Evolutionary conservation across 2,113 vertebrate species (phyloP), one percentile per base, ranked within the genome.

Genomic region (Nettapus auritus): DNA sequence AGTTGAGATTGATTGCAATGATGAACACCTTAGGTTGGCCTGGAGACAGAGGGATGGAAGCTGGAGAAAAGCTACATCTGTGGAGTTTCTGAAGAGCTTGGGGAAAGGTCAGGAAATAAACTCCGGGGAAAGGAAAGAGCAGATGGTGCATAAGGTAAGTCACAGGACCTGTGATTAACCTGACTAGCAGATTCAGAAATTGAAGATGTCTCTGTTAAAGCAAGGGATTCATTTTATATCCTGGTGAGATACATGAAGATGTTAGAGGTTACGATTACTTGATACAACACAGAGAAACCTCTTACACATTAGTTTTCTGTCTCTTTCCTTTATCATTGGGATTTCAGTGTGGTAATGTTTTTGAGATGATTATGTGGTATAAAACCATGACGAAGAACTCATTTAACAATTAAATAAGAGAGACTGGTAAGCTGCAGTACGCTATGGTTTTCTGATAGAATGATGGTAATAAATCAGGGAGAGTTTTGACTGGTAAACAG

Each of bases 1-100:
- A 97, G 94, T 76, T 95, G 95, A 96, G 94, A 95, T 93, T 94
- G 95, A 97, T 96, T 78, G 67, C 84, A 90, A 29, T 71, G 84
- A 88, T 46, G 57, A 89, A 83, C 59, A 75, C 84, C 52, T 89
- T 60, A 7, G 34, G 62, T 96, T 44, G 52, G 80, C 46, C n/a
- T 53, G 52, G 91, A 85, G 81, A 74, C 40, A 89, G 42, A 52
- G 56, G 31, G 28, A 29, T 40, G 38, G 59, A 57, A 77, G 28
- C 34, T 79, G 82, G 48, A 44, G 59, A 46, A 73, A 82, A 8
- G 25, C 26, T 62, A 64, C 26, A 78, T 63, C n/a, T 94, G 76
- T 60, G 66, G 88, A 53, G 14, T 38, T 96, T 92, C 80, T 53
- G 36, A 82, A 57, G 26, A 88, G 56, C 66, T 33, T 13, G 9